Percentiles rank a stretch among this genome's conserved stretches.
Conservation (phyloP, 92 coral and sea anemone genomes). For the Pocillopora meandrina region DNA sequence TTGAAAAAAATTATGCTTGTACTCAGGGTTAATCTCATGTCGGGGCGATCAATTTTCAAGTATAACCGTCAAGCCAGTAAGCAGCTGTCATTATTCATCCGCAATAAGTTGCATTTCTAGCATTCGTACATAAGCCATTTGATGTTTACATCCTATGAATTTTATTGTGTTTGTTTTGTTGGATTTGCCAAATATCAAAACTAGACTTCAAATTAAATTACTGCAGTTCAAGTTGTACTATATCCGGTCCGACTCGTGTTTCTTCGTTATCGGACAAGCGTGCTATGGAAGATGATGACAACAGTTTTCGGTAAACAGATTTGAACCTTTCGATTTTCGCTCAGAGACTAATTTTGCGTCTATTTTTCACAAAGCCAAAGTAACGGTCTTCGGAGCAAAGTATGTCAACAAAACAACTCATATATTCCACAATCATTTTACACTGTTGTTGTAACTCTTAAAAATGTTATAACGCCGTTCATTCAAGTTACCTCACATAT, state of each 20-base stretch:
- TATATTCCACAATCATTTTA: too few relatives aligned
- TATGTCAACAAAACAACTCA: too few relatives aligned
- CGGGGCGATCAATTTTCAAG: background rate
- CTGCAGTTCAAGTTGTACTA: background rate
- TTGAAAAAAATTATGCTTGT: background rate
- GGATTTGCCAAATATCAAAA: background rate
- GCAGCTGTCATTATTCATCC: background rate
- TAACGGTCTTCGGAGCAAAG: too few relatives aligned
- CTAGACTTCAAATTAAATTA: background rate
- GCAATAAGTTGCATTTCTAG: too few relatives aligned
- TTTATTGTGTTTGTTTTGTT: slow-evolving; percentile 9
- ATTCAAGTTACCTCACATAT: too few relatives aligned
- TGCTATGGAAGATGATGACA: background rate
- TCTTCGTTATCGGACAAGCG: background rate
- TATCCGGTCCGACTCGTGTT: background rate
- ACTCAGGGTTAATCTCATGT: background rate
- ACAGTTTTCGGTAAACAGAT: background rate
- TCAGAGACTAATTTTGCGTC: too few relatives aligned
- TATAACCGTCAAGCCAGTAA: background rate
- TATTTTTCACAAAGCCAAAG: too few relatives aligned
- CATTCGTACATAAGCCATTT: background rate
- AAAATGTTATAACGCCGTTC: too few relatives aligned
- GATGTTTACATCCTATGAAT: background rate
- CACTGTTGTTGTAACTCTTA: too few relatives aligned
- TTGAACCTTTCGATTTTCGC: too few relatives aligned